Base-by-base conservation (phyloP, 2,797 vertebrate species). In the Hyperoplus immaculatus region DNA sequence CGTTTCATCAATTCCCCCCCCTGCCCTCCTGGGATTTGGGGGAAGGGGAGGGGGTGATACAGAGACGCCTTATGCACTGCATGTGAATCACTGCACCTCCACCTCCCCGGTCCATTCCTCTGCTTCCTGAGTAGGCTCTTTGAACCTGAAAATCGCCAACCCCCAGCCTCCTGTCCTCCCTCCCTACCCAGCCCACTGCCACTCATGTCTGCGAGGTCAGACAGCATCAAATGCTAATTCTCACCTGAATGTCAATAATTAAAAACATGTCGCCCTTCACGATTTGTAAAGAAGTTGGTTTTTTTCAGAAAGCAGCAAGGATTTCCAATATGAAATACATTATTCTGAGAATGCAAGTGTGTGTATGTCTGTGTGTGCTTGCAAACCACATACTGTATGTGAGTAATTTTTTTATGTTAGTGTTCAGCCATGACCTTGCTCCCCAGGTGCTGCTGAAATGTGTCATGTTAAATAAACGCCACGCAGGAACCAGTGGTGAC, bases 1-100 rank as follows among this genome's bases (percentile, higher is more conserved):
- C 96, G 96, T 99, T 99, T 97, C 96, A 97, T 99, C 97, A 97
- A 98, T 97, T 95, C 82, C 92, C 89, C 89, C 89, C 91, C 88
- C 90, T 84, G 70, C 81, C 85, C 90, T 94, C 93, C 69, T 81
- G 96, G 95, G 96, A 97, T 95, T 96, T 94, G 92, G 93, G 93
- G 95, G 83, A 77, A 77, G 75, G 75, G 81, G 73, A 47, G 68
- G 78, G 73, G 81, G 69, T 75, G 96, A 96, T 94, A 94, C 93
- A 71, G 75, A 92, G 91, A 93, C 90, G 87, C 84, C 91, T 97
- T 94, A 95, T 95, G 94, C 79, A 80, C 88, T 95, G 96, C 95
- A 97, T 97, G 92, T 94, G 96, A 97, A 97, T 97, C 94, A 94
- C 88, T 78, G 66, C 76, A 65, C 83, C 75, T 84, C 82, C 75